Conservation (phyloP, 1,140 invertebrate genomes). For the Parasteatoda tepidariorum region DNA sequence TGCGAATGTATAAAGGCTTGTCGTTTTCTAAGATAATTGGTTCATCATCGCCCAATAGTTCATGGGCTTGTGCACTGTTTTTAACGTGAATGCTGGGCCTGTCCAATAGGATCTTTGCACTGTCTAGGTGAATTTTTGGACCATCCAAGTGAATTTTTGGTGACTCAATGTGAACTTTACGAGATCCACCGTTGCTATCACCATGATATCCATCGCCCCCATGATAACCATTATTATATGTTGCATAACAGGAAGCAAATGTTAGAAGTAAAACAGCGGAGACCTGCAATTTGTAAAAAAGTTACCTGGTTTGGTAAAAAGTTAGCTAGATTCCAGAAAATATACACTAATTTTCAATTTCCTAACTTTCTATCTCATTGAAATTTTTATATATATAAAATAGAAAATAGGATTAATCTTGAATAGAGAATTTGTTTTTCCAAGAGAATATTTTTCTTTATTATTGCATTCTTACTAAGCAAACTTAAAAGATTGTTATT, state of each 20-base stretch:
- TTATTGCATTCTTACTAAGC: too few relatives aligned
- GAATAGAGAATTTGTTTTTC: not conserved
- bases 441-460: not conserved
- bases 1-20: not conserved
- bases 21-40: not conserved
- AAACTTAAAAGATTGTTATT: too few relatives aligned
- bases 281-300: not conserved
- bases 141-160: slow-evolving; percentile 25
- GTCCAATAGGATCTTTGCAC: not conserved
- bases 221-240: not conserved
- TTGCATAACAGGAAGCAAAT: slow-evolving; percentile 4
- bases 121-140: slow-evolving; percentile 11
- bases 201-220: not conserved
- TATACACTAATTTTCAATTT: not conserved
- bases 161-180: slow-evolving; percentile 9
- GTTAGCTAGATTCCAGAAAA: not conserved
- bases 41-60: not conserved
- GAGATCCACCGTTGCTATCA: not conserved
- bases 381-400: not conserved
- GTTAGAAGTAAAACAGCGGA: not conserved
- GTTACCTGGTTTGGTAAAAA: not conserved
- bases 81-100: not conserved
- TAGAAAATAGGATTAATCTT: not conserved
- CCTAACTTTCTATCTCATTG: not conserved
- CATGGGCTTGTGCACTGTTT: not conserved